phyloP scores from a whole-genome alignment of 2,113 vertebrate species.

The Alouatta palliata region DNA sequence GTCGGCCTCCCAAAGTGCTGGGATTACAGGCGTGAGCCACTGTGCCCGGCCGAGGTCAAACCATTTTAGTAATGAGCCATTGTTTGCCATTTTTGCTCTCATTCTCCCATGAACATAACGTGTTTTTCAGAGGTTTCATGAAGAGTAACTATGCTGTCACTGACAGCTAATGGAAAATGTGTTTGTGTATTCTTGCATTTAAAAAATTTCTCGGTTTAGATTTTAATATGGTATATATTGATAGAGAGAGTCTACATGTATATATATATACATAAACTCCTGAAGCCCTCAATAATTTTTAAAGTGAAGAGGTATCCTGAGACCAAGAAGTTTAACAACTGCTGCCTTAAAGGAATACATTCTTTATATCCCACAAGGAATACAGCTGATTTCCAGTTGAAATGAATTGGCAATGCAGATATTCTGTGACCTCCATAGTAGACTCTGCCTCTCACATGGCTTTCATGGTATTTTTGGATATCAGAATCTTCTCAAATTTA shows the following conservation, averaged over 20 bases:
- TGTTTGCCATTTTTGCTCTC: background rate
- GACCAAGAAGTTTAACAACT: background rate
- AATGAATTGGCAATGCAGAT: background rate
- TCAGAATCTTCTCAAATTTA: slow-evolving; percentile 25
- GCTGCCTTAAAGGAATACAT: background rate
- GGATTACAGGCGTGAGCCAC: too few relatives aligned
- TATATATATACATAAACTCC: background rate
- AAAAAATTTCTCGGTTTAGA: background rate
- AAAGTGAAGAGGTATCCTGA: background rate
- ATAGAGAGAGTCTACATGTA: background rate
- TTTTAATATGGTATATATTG: background rate
- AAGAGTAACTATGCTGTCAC: background rate
- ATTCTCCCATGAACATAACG: background rate
- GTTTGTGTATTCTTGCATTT: background rate
- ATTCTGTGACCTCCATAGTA: background rate
- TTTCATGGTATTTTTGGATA: background rate
- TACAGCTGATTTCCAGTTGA: background rate
- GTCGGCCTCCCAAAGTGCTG: too few relatives aligned
- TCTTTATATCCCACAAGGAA: background rate
- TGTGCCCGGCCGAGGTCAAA: too few relatives aligned
- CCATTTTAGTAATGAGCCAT: background rate
- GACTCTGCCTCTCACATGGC: background rate
- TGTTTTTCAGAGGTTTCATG: background rate
- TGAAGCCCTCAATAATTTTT: background rate
- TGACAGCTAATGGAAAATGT: background rate